Base-by-base conservation (phyloP, 1,140 invertebrate species). In the Drosophila burlai region DNA sequence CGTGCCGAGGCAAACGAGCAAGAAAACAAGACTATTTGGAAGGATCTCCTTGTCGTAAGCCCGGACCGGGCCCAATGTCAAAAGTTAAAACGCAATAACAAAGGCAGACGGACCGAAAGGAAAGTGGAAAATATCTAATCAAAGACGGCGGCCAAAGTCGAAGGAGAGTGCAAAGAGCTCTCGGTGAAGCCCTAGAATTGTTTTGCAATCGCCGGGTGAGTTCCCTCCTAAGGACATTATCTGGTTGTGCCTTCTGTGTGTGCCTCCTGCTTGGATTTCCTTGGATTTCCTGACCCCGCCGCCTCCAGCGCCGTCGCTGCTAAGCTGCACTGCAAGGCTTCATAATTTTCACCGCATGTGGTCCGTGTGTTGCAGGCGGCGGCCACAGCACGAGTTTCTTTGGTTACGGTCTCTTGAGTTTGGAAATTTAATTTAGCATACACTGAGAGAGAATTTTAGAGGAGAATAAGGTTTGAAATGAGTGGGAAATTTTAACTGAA, bases 61-160 rank as follows among this genome's bases (percentile, higher is more conserved):
- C 61, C 45, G 54, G 62, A 49, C 81, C 80, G 64, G 65, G 66
- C 78, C 54, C 83, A 89, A 83, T 89, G 83, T 83, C 83, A 86
- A 61, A 78, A 83, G 80, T 72, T 87, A 87, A 83, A 80, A 72
- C 76, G 77, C 68, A 74, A 74, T 52, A 60, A 57, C 55, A 63
- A 69, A 62, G 57, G 46, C 36, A 57, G 75, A 68, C 58, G 49
- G 45, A 36, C 43, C 46, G 65, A 80, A 87, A 73, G 80, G 80
- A 81, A 87, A 87, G 83, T 85, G 83, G 69, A 63, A 85, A 86
- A 87, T 83, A 83, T 86, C 82, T 86, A 86, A 86, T 86, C 83
- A 86, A 87, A 83, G 83, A 63, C 55, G 47, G 62, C 61, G 60
- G 40, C 62, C 57, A 9, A 43, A 61, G 52, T 84, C 72, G 75